Evolutionary conservation across 2,888 invertebrate genomes (phyloP), one percentile per base, ranked within the genome.

Genomic region (Tortricodes alternella): DNA sequence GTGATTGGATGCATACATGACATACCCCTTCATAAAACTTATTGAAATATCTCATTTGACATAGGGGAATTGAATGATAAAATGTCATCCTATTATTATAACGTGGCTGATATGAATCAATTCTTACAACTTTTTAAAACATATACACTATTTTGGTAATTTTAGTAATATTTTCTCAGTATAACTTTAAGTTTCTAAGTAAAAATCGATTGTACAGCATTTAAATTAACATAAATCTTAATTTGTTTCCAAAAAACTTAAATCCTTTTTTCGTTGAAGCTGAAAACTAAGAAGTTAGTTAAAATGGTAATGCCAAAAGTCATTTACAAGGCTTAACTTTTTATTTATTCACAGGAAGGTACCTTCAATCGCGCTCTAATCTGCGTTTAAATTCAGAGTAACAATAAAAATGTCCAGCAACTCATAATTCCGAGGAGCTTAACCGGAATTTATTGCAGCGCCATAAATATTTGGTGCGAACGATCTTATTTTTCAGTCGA

Each of bases 401-500:
- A 59, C 59, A 59, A 51, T 59, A 56, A 49, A 48, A 58, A 58
- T 53, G 53, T 49, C 58, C 35, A 34, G 37, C 52, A 58, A 43
- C 62, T 57, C 67, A 71, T 71, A 73, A 71, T 65, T 65, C 63
- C 59, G 41, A 56, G 55, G 59, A 58, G 64, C 63, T 67, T 65
- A 70, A 69, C 72, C 65, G 70, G 68, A 69, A 70, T 71, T 71
- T 65, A 66, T 65, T 60, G 65, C 65, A 43, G 48, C 9, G 29
- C 46, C 68, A 73, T 74, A 80, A 76, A 79, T 77, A 78, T 69
- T 71, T 66, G 62, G 61, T 55, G 68, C 68, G 70, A 68, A 64
- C 72, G 70, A 72, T 73, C 74, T 76, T 80, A 79, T 80, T 80
- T n/a, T 75, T 76, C 77, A 76, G 73, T 68, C 67, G 69, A 71